Evolutionary conservation across 2,888 invertebrate species (phyloP).

Genomic region (Eumacrocentrus americanus): DNA sequence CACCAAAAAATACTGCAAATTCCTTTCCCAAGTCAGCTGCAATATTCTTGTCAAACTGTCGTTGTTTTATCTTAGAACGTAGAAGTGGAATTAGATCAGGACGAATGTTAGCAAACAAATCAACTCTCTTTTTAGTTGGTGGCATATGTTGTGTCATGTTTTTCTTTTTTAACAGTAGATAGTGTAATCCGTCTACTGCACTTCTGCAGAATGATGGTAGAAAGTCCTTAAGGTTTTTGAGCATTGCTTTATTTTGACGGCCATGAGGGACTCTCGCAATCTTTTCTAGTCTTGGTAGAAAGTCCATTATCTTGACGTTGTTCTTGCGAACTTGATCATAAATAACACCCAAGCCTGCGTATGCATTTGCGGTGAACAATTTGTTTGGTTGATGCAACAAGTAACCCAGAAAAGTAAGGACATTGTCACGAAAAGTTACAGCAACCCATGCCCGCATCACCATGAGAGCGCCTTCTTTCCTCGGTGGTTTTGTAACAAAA

Average conservation of each 20-base stretch:
- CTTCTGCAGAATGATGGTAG: slow-evolving; percentile 32
- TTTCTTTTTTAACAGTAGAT: slow-evolving; percentile 24
- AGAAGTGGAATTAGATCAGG: slow-evolving; percentile 26
- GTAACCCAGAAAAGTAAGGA: slow-evolving; percentile 41
- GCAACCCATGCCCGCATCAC: slow-evolving; percentile 42
- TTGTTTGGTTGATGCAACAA: slow-evolving; percentile 41
- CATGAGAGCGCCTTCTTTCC: slow-evolving; percentile 33
- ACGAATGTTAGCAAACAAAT: slow-evolving; percentile 35
- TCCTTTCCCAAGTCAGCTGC: slow-evolving; percentile 30
- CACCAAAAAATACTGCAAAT: slow-evolving; percentile 33
- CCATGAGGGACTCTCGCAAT: slow-evolving; percentile 24
- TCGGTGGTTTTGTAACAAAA: slow-evolving; percentile 31
- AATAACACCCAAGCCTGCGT: slow-evolving; percentile 39
- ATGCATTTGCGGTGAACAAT: slow-evolving; percentile 34
- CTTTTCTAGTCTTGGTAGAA: slow-evolving; percentile 32
- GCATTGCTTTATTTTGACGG: slow-evolving; percentile 31
- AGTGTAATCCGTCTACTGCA: slow-evolving; percentile 25
- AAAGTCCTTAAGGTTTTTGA: slow-evolving; percentile 25
- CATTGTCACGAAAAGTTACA: slow-evolving; percentile 42
- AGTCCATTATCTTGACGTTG: slow-evolving; percentile 40
- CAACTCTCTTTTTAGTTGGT: slow-evolving; percentile 15
- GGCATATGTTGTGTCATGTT: slow-evolving; percentile 11
- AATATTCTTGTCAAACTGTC: slow-evolving; percentile 13
- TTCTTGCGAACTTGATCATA: slow-evolving; percentile 38
- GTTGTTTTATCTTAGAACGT: slow-evolving; percentile 4